Conservation (phyloP, 2,113 vertebrate species). For the Alces alces region DNA sequence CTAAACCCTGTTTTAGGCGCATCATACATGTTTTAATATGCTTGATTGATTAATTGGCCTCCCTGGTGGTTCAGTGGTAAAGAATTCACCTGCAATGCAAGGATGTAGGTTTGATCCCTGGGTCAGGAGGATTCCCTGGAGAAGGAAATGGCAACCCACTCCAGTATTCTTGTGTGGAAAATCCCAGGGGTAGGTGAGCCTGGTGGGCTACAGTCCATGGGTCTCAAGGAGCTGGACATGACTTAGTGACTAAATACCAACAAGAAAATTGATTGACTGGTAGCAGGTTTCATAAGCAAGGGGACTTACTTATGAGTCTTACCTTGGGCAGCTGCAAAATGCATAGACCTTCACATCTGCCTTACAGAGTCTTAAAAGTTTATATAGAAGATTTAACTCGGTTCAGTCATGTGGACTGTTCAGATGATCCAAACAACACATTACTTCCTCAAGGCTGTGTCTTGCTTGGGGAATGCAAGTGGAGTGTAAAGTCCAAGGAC, state of each 20-base stretch:
- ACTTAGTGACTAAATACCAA: background rate
- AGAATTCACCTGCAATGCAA: background rate
- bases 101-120: background rate
- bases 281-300: background rate
- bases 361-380: background rate
- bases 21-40: background rate
- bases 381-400: background rate
- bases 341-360: background rate
- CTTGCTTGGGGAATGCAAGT: background rate
- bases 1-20: background rate
- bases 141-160: background rate
- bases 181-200: background rate
- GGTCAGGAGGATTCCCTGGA: background rate
- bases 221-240: background rate
- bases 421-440: background rate
- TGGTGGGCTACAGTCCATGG: background rate
- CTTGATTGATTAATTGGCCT: background rate
- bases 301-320: background rate
- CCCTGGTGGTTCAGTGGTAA: background rate
- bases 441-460: background rate
- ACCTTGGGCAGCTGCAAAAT: background rate
- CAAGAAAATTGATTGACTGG: background rate
- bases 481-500: background rate
- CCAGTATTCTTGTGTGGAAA: background rate
- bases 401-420: background rate